Evolutionary conservation across 2,888 invertebrate species (phyloP), one percentile per base, ranked within the genome.

Genomic region (Dinocampus coccinellae): DNA sequence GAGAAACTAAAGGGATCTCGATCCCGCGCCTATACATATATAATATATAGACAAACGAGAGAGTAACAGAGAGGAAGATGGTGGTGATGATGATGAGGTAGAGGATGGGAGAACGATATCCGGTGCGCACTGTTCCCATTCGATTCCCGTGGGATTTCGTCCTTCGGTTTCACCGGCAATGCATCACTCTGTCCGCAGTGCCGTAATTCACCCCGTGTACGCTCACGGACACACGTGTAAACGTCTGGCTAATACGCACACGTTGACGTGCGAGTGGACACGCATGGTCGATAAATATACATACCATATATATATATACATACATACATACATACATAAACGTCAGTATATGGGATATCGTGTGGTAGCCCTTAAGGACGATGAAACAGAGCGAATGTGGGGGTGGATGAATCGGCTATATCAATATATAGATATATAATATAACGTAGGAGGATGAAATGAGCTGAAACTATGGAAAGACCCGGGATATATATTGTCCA

Each of bases 171-270:
- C 77, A 72, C 75, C 77, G 81, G 84, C 85, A 83, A 87, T 87
- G 84, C 85, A 87, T 87, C 87, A 87, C 86, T 82, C 85, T 85
- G 87, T 87, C 87, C 85, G 82, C 87, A 86, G 84, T 76, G 82
- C 81, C 85, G 87, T 86, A 87, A 86, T 84, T 87, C 86, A 85
- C 82, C 78, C 72, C 58, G 52, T 26, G 53, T 47, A 75, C 77
- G 60, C 67, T 39, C 20, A 53, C 55, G 34, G 33, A 66, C 66
- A 66, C 76, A 75, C 72, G 75, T 72, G 75, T 77, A 75, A 75
- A 74, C 61, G 74, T 63, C n/a, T 64, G 73, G 66, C 60, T 58
- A 53, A 53, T 53, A 73, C 74, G 26, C 79, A 75, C 76, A 74
- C 75, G 75, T 66, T 72, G 72, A 78, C 76, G 72, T 77, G 75